Percentiles rank a stretch among this genome's conserved stretches.
phyloP scores from a whole-genome alignment of 2,888 invertebrate genomes.

The Amiota mariae region DNA sequence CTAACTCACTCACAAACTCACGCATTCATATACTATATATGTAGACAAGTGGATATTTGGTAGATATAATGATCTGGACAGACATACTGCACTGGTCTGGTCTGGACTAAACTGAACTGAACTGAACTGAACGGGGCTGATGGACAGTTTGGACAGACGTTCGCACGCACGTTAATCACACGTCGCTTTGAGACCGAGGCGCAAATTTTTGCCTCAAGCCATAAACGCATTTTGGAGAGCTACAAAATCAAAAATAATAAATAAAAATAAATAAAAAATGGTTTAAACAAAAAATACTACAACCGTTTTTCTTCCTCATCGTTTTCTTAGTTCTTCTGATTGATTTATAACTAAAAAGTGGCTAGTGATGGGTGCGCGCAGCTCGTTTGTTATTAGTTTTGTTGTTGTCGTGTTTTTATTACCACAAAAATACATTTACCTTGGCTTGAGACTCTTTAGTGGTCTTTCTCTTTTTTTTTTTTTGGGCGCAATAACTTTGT shows the following conservation, averaged over 20 bases:
- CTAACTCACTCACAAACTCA: no score
- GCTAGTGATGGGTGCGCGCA: background rate
- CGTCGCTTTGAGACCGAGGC: conserved; percentile 48
- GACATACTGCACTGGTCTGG: background rate
- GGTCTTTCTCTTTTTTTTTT: background rate
- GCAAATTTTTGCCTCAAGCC: conserved; percentile 8
- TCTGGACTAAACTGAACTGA: background rate
- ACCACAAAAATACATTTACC: background rate
- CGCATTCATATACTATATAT: no score
- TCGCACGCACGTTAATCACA: conserved; percentile 58
- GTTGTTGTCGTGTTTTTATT: no score
- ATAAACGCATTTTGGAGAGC: background rate
- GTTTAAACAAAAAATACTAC: background rate
- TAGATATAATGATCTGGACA: background rate
- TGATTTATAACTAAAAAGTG: conserved; percentile 22
- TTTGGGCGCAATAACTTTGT: background rate
- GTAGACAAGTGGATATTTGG: no score
- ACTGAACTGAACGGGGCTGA: background rate
- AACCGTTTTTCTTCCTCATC: background rate
- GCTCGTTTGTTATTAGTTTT: no score
- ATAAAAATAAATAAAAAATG: background rate
- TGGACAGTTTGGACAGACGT: conserved; percentile 17
- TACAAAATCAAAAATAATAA: no score
- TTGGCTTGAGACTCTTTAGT: conserved; percentile 2
- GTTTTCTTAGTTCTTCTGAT: background rate